A percentile compares a stretch with the other conserved stretches of the same genome.
phyloP scores from a whole-genome alignment of 2,888 invertebrate species.

The Drosophila nigritarsus region DNA sequence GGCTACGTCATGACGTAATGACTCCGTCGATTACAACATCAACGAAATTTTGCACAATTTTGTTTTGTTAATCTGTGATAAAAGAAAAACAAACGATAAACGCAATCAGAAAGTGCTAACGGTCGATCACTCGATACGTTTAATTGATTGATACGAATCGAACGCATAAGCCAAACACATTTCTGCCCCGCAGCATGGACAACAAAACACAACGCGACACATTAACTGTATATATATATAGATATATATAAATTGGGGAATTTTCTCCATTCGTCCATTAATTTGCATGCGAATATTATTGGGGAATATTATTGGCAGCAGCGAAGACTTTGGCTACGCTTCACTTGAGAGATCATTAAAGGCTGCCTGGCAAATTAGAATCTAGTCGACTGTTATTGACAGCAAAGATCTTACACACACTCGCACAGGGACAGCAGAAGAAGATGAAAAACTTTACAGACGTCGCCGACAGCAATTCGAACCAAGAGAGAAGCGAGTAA shows the following conservation, averaged over 20 bases:
- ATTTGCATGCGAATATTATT: slow-evolving; percentile 29
- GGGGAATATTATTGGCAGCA: slow-evolving; percentile 21
- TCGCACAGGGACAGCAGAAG: slow-evolving; percentile 18
- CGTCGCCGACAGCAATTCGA: slow-evolving; percentile 21
- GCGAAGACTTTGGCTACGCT: slow-evolving; percentile 11
- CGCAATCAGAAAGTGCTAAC: slow-evolving; percentile 69
- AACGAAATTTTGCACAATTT: slow-evolving; percentile 32
- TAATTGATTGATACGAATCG: slow-evolving; percentile 67
- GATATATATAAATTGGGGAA: slow-evolving; percentile 12
- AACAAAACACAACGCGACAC: slow-evolving; percentile 9
- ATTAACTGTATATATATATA: slow-evolving; percentile 42
- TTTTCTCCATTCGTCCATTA: slow-evolving; percentile 37
- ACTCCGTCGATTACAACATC: slow-evolving; percentile 20
- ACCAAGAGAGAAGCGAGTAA: slow-evolving; percentile 12
- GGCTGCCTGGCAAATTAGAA: slow-evolving; percentile 63
- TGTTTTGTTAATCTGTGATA: slow-evolving; percentile 50
- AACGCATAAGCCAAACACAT: slow-evolving; percentile 30
- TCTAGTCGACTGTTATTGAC: slow-evolving; percentile 42
- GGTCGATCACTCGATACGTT: slow-evolving; percentile 44
- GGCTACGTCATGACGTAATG: slow-evolving; percentile 15
- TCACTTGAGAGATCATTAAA: slow-evolving; percentile 48
- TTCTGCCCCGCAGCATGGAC: slow-evolving; percentile 47
- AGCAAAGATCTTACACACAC: slow-evolving; percentile 12
- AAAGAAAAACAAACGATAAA: slow-evolving; percentile 25
- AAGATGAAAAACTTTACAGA: slow-evolving; percentile 11